A percentile compares a stretch with the other conserved stretches of the same genome.
phyloP scores from a whole-genome alignment of 2,113 vertebrate genomes.

The Elanoides forficatus region DNA sequence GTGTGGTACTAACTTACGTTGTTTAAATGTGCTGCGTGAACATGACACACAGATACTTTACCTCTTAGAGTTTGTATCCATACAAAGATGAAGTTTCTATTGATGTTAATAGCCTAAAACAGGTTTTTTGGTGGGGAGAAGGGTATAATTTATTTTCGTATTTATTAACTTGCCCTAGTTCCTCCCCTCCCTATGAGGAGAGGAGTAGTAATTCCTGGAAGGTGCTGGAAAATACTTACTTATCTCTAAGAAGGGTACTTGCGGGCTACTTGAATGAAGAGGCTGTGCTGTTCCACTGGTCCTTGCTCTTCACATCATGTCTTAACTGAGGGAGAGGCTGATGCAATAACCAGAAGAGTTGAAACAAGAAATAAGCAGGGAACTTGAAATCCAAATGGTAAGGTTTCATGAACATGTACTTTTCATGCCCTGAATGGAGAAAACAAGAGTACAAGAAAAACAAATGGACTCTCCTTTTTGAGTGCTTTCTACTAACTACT shows the following conservation, averaged over 20 bases:
- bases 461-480: background rate
- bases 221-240: background rate
- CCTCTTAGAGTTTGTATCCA: slow-evolving; percentile 14
- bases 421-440: background rate
- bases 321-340: background rate
- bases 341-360: background rate
- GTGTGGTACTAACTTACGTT: background rate
- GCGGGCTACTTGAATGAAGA: background rate
- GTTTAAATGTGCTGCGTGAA: background rate
- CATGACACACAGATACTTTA: background rate
- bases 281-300: background rate
- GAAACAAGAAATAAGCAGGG: background rate
- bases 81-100: background rate
- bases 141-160: slow-evolving; percentile 50
- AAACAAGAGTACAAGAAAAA: background rate
- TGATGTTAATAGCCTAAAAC: background rate
- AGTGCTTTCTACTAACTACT: background rate
- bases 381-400: background rate
- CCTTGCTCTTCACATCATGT: background rate
- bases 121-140: background rate
- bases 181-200: background rate
- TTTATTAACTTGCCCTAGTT: slow-evolving; percentile 40
- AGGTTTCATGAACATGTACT: background rate
- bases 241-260: background rate
- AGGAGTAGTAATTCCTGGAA: background rate